Evolutionary conservation across 2,113 vertebrate genomes (phyloP).

Genomic region (Rhea pennata): DNA sequence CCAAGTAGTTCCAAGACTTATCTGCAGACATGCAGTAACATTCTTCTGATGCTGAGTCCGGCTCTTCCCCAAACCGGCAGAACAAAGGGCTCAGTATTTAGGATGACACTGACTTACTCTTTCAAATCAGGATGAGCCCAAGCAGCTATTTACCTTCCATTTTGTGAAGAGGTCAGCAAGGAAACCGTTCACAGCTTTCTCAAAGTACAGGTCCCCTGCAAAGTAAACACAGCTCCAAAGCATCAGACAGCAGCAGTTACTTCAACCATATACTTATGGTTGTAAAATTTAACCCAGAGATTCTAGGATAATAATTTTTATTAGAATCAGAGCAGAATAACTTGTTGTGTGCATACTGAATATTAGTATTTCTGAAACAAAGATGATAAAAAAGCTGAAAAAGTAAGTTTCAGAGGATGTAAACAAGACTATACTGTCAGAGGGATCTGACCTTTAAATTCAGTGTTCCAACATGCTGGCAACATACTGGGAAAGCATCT

Average conservation of each 20-base stretch:
- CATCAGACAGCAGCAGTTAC: background rate
- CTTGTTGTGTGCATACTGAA: background rate
- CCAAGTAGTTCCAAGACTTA: background rate
- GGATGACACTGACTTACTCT: background rate
- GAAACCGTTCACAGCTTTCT: slow-evolving; percentile 97
- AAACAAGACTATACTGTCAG: background rate
- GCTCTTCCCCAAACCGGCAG: background rate
- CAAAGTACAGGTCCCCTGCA: slow-evolving; percentile 96
- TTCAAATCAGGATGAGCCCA: background rate
- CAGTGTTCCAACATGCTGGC: background rate
- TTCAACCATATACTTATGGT: background rate
- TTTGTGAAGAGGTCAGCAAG: slow-evolving; percentile 97
- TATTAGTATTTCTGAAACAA: background rate
- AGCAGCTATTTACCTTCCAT: slow-evolving; percentile 88
- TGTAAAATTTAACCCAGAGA: background rate
- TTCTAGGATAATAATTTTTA: background rate
- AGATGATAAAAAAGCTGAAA: background rate
- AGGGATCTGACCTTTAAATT: slow-evolving; percentile 25
- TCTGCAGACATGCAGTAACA: background rate
- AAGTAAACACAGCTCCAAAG: slow-evolving; percentile 25
- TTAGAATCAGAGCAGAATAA: background rate
- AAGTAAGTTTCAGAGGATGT: background rate
- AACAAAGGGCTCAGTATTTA: background rate
- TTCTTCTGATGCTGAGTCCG: background rate
- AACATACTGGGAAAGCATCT: slow-evolving; percentile 60